phyloP scores from a whole-genome alignment of 2,888 invertebrate genomes.

The Pheosia tremula region DNA sequence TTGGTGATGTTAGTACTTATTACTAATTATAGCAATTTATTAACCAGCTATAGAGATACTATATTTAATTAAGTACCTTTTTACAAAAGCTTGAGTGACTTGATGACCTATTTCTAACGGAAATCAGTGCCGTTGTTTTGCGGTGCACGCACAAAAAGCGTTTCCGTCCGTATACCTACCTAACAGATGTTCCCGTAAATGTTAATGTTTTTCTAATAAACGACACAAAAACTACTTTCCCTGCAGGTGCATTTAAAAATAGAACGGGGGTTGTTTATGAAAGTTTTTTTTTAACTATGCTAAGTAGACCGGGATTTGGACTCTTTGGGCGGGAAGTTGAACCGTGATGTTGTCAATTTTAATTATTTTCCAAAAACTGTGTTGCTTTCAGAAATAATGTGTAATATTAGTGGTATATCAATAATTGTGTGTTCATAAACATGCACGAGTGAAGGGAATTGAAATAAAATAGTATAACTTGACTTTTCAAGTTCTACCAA shows the following conservation, averaged over 20 bases:
- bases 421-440: too few relatives aligned
- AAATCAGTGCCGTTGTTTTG: slow-evolving; percentile 63
- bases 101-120: slow-evolving; percentile 76
- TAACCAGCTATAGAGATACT: too few relatives aligned
- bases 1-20: too few relatives aligned
- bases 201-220: slow-evolving; percentile 45
- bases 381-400: too few relatives aligned
- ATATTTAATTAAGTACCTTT: background rate
- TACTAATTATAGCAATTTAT: too few relatives aligned
- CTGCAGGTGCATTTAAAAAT: slow-evolving; percentile 50
- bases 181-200: slow-evolving; percentile 57
- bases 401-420: too few relatives aligned
- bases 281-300: background rate
- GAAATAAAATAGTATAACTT: too few relatives aligned
- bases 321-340: too few relatives aligned
- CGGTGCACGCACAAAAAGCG: slow-evolving; percentile 65
- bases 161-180: slow-evolving; percentile 54
- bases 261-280: slow-evolving; percentile 15
- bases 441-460: too few relatives aligned
- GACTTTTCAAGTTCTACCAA: too few relatives aligned
- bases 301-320: background rate
- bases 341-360: too few relatives aligned
- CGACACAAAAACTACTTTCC: slow-evolving; percentile 47
- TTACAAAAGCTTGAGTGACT: slow-evolving; percentile 42
- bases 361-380: too few relatives aligned